Conservation (phyloP, 2,113 vertebrate genomes). For the Mormyrus iriodes region DNA sequence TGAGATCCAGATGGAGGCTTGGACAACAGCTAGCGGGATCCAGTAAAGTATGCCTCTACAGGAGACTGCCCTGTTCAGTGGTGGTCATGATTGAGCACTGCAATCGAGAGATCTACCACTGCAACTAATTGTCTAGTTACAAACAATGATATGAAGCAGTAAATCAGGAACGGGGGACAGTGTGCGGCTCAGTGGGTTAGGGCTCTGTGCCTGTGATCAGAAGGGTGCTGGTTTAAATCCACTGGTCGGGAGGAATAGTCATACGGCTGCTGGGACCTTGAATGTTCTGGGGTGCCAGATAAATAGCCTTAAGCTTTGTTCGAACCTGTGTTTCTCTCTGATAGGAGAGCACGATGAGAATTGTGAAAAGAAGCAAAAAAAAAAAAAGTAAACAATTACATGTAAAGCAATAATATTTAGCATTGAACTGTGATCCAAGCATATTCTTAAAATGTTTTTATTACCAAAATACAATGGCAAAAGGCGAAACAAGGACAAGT, state of each 20-base stretch:
- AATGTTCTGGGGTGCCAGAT: background rate
- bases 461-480: conserved; percentile 88
- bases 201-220: background rate
- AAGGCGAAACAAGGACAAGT: conserved; percentile 74
- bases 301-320: background rate
- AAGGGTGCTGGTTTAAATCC: background rate
- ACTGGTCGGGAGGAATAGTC: background rate
- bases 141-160: background rate
- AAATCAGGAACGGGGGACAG: background rate
- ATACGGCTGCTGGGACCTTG: background rate
- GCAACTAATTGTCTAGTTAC: background rate
- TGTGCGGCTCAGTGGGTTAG: background rate
- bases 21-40: background rate
- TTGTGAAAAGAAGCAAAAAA: background rate
- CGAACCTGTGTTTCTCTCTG: background rate
- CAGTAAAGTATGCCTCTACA: too few relatives aligned
- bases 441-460: conserved; percentile 59
- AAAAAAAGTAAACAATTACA: background rate
- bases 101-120: background rate
- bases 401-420: background rate
- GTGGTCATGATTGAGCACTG: background rate
- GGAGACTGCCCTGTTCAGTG: background rate
- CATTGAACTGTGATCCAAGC: background rate
- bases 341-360: background rate
- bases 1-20: background rate